Conservation (phyloP, 1,140 invertebrate species). For the Ips nitidus region DNA sequence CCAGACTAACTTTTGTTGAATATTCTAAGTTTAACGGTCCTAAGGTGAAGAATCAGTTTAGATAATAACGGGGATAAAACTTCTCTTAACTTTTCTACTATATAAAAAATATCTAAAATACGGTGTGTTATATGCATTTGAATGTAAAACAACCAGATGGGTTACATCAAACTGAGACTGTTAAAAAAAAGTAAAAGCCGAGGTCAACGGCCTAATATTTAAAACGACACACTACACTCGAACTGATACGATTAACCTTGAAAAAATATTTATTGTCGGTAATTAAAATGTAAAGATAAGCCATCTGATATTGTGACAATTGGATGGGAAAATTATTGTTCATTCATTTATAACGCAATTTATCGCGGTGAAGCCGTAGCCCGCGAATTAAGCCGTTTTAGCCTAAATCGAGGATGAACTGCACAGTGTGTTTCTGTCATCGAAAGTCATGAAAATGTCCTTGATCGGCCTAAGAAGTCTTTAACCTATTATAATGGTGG, state of each 20-base stretch:
- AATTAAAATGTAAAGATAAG: not conserved
- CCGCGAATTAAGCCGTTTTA: not conserved
- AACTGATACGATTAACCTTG: not conserved
- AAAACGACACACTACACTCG: not conserved
- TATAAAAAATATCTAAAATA: no score
- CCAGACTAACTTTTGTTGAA: no score
- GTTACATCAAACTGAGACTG: no score
- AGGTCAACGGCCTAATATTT: not conserved
- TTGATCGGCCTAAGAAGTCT: conserved; percentile 20
- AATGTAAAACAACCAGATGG: no score
- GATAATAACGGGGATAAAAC: no score
- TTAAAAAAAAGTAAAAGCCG: not conserved
- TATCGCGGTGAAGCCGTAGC: not conserved
- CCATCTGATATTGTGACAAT: not conserved
- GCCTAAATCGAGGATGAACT: not conserved
- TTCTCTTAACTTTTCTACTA: no score
- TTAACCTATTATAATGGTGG: conserved; percentile 32
- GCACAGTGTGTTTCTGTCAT: not conserved
- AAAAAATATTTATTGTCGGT: not conserved
- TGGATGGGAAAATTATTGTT: not conserved
- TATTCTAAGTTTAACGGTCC: no score
- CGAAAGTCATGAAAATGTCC: conserved; percentile 19
- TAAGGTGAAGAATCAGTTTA: no score
- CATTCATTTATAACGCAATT: not conserved
- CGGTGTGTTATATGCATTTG: no score